Evolutionary conservation across 2,888 invertebrate genomes (phyloP).

Genomic region (Amblyjoppa proteus): DNA sequence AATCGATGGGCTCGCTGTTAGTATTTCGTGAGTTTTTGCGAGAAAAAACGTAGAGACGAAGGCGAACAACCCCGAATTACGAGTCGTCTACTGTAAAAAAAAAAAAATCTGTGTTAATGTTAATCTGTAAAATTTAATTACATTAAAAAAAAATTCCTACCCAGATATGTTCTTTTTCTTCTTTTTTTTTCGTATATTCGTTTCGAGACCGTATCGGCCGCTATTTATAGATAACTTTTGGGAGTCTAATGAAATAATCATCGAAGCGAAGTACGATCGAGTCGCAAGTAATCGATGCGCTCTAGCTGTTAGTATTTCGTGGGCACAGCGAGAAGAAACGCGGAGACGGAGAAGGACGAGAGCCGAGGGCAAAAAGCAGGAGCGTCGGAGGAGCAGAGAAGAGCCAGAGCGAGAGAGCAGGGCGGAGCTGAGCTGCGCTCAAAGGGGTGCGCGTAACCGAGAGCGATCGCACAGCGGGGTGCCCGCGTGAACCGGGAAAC

Average conservation of each 20-base stretch:
- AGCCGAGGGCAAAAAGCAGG: slow-evolving; percentile 60
- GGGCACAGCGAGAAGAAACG: not conserved
- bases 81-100: not conserved
- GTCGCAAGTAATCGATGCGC: not conserved
- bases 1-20: not conserved
- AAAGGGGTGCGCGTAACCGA: slow-evolving; percentile 80
- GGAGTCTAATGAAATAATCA: not conserved
- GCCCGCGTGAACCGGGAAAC: slow-evolving; percentile 59
- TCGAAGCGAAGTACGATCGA: not conserved
- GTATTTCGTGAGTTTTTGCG: not conserved
- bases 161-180: too few relatives aligned
- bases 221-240: not conserved
- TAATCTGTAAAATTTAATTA: not conserved
- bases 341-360: slow-evolving; percentile 20
- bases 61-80: not conserved
- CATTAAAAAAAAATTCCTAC: too few relatives aligned
- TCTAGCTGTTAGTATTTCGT: not conserved
- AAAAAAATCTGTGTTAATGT: not conserved
- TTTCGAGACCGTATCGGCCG: not conserved
- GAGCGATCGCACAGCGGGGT: slow-evolving; percentile 73
- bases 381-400: slow-evolving; percentile 47
- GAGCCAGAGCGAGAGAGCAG: slow-evolving; percentile 69
- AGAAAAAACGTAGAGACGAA: slow-evolving; percentile 1
- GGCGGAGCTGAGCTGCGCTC: slow-evolving; percentile 84
- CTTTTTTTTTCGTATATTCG: too few relatives aligned